Percentiles rank a stretch among this genome's conserved stretches.
Conservation (phyloP, 1,140 invertebrate species). For the Scaptodrosophila lebanonensis region DNA sequence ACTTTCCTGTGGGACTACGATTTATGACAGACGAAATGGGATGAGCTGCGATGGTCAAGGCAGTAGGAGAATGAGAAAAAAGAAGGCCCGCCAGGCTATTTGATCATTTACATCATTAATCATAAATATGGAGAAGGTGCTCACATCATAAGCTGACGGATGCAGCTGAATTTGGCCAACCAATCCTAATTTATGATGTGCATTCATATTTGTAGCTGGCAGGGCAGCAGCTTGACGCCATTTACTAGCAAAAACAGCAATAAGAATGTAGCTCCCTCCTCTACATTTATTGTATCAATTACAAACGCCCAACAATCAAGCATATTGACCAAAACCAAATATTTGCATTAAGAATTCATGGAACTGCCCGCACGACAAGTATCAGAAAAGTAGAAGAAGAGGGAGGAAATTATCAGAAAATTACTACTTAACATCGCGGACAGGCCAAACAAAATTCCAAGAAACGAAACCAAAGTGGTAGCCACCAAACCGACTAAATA, state of each 20-base stretch:
- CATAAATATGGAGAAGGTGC: conserved; percentile 52
- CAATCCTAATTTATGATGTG: conserved; percentile 58
- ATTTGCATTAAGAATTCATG: conserved; percentile 54
- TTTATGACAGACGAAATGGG: conserved; percentile 20
- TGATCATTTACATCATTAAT: too few species aligned
- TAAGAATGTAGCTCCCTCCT: too few species aligned
- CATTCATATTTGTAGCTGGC: too few species aligned
- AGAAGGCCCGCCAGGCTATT: too few species aligned
- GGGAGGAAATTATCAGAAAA: conserved; percentile 64
- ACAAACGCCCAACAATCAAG: too few species aligned
- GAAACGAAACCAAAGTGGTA: conserved; percentile 45
- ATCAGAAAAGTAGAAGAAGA: conserved; percentile 18
- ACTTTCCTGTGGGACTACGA: conserved; percentile 37
- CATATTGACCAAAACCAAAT: conserved; percentile 55
- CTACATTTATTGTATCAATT: too few species aligned
- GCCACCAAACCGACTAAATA: conserved; percentile 26
- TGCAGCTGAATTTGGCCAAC: conserved; percentile 43
- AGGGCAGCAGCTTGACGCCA: too few species aligned
- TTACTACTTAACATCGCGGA: conserved; percentile 69
- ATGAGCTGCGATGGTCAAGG: conserved; percentile 23
- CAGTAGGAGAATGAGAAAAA: too few species aligned
- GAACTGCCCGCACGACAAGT: not conserved
- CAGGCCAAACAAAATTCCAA: conserved; percentile 39
- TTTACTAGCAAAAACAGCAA: too few species aligned
- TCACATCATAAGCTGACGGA: conserved; percentile 46